Evolutionary conservation across 1,140 invertebrate genomes (phyloP), one percentile per base, ranked within the genome.

Genomic region (Lamellibrachia luymesi): DNA sequence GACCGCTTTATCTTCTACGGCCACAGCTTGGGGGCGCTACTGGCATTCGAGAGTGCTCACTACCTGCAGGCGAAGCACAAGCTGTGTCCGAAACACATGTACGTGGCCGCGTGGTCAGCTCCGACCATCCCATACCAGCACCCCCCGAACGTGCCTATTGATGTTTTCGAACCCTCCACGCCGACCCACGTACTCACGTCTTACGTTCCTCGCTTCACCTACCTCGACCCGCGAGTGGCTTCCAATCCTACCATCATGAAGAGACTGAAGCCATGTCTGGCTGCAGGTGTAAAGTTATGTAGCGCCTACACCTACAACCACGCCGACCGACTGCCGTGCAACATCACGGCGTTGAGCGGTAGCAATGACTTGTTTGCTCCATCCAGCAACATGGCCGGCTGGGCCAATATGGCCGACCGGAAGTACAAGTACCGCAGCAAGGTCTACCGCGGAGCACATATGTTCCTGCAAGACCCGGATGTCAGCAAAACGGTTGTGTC

Each of bases 401-500:
- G 64, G 64, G 1, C 64, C 64, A 22, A 80, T 2, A 80, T 80
- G 64, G 64, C 64, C 5, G 64, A 80, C 64, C 64, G 64, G 64
- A 80, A 80, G 64, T 80, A 80, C 64, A 80, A 80, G 64, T 80
- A 80, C 64, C 64, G 64, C 64, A 80, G 64, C 64, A 80, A 80
- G 64, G 64, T 80, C 8, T 80, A 80, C 64, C 64, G 13, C 64
- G 64, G 8, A 80, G 64, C 64, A 22, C 64, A 80, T 2, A 80
- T 80, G 64, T 80, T 80, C 64, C 64, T 80, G 13, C 64, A 80
- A 22, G 64, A 80, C 64, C 64, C 64, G 64, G 64, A 4, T 80
- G 64, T 80, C 64, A 80, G 17, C 64, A 80, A 80, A 22, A 80
- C 64, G 64, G 4, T 80, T 80, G 64, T 80, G 64, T 10, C 64